phyloP scores from a whole-genome alignment of 1,140 invertebrate genomes.

The Galendromus occidentalis region DNA sequence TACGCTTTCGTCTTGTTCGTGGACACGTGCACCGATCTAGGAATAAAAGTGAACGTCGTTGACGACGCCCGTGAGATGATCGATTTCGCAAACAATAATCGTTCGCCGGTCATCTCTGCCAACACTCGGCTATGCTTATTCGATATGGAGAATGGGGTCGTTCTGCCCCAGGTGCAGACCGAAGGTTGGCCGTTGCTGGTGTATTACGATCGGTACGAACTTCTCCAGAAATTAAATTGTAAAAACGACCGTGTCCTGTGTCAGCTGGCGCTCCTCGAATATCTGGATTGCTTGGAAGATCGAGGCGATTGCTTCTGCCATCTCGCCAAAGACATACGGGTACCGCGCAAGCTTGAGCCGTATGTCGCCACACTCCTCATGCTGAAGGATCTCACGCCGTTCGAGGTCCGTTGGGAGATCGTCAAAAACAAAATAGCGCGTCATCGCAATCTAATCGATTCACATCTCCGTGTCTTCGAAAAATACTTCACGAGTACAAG shows the following conservation, averaged over 20 bases:
- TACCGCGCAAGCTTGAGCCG: background rate
- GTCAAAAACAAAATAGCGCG: slow-evolving; percentile 5
- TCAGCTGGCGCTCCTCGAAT: slow-evolving; percentile 8
- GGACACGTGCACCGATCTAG: slow-evolving; percentile 2
- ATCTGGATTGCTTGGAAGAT: slow-evolving; percentile 8
- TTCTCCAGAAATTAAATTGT: slow-evolving; percentile 6
- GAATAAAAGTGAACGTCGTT: background rate
- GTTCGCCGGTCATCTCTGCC: background rate
- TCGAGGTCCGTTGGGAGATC: slow-evolving; percentile 10
- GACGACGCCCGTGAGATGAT: slow-evolving; percentile 10
- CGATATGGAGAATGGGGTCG: slow-evolving; percentile 3
- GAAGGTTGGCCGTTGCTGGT: background rate
- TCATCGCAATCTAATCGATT: background rate
- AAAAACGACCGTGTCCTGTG: slow-evolving; percentile 10
- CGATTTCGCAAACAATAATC: background rate
- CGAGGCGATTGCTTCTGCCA: slow-evolving; percentile 7
- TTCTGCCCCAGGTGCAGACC: background rate
- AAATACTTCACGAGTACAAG: slow-evolving; percentile 3
- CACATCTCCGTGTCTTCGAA: background rate
- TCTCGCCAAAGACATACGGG: background rate
- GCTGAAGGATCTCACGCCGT: slow-evolving; percentile 5
- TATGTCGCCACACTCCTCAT: slow-evolving; percentile 1
- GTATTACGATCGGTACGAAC: slow-evolving; percentile 8
- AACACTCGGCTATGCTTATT: background rate
- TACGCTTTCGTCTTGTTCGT: background rate